phyloP scores from a whole-genome alignment of 2,888 invertebrate species.

The Pseudococcus viburni region DNA sequence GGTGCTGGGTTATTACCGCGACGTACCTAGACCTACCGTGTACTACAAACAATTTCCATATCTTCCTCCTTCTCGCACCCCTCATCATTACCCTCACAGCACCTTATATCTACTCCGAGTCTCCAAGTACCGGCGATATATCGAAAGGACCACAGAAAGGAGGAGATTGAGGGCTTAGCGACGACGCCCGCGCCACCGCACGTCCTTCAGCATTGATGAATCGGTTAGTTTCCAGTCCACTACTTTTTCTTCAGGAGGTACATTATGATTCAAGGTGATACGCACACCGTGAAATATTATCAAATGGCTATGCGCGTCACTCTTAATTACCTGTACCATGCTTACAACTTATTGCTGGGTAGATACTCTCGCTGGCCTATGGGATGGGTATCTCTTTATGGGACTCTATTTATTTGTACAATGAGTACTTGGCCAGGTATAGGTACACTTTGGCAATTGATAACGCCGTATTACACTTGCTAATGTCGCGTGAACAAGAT shows the following conservation, averaged over 20 bases:
- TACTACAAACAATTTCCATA: constrained; percentile 1
- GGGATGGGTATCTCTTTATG: too few species aligned
- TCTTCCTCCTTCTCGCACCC: background rate
- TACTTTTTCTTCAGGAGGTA: constrained; percentile 61
- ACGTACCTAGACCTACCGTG: too few species aligned
- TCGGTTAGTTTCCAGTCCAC: constrained; percentile 66
- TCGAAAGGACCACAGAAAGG: background rate
- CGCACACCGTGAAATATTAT: constrained; percentile 65
- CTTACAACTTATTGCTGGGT: too few species aligned
- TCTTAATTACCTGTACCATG: constrained; percentile 55
- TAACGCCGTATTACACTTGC: too few species aligned
- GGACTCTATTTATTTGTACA: too few species aligned
- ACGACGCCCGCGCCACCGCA: background rate
- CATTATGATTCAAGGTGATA: constrained; percentile 64
- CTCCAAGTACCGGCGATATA: background rate
- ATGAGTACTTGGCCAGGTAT: too few species aligned
- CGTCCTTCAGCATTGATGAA: constrained; percentile 63
- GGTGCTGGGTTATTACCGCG: background rate
- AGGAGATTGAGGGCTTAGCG: background rate
- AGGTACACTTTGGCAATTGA: too few species aligned
- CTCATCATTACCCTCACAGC: too few species aligned
- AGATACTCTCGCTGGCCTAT: too few species aligned
- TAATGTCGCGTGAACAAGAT: too few species aligned
- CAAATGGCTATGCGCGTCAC: constrained; percentile 65
- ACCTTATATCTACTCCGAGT: too few species aligned